Evolutionary conservation across 1,140 invertebrate species (phyloP), one percentile per base, ranked within the genome.

Genomic region (Phthorimaea operculella): DNA sequence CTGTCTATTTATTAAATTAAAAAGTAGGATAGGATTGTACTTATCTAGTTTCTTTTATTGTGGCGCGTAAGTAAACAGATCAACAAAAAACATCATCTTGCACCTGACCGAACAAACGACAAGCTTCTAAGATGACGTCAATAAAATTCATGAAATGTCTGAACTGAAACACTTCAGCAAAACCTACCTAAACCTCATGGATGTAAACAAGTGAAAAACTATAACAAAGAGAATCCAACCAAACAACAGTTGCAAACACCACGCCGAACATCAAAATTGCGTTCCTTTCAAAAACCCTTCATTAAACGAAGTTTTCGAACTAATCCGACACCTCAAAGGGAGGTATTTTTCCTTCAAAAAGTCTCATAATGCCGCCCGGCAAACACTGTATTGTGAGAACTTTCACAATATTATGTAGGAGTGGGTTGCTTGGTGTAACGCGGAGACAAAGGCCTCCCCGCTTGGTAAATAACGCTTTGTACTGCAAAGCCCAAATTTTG

Each of bases 401-500:
- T 81, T 82, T 73, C 79, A 84, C 79, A 84, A 84, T 84, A 84
- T 84, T 80, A 84, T 84, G 79, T 81, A 76, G 81, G 82, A 28
- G 21, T 28, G 21, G 21, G 21, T 28, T 28, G 21, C 21, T 76
- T 81, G 81, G 74, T 76, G 81, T 80, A 83, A 83, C 80, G 67
- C 74, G 68, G 67, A 60, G 73, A 84, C 79, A 82, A 81, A 84
- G 76, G 68, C 62, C 76, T 63, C 69, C 69, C 68, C 69, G 62
- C 72, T 81, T 66, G 67, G 79, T 81, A 84, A 84, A 84, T 84
- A 84, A 69, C 75, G 81, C 81, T 84, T 84, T 84, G 79, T 84
- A 81, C 81, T 80, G 72, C 71, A 75, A 84, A 83, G 81, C 79
- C 79, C 81, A 84, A 84, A 83, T 84, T 85, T 85, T 84, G 81